These are phyloP conservation scores for Lateolabrax maculatus DNA, from an alignment of 2,797 vertebrate species.

Conservation along the genomic window DNA sequence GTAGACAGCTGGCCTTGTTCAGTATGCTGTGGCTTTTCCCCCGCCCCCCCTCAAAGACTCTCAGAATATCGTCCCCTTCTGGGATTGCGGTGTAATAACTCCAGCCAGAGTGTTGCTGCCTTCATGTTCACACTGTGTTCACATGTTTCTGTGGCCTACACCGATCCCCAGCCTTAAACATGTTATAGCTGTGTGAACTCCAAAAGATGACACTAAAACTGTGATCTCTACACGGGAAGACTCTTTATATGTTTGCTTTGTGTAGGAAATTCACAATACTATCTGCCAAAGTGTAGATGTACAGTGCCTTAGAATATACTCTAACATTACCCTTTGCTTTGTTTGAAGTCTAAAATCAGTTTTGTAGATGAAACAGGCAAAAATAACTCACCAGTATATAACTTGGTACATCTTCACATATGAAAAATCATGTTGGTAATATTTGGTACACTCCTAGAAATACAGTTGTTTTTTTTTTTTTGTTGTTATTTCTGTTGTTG, in stretches of 20 bases:
- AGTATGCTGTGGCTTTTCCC: conserved; percentile 39
- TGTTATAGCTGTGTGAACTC: conserved; percentile 86
- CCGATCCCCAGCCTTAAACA: conserved; percentile 92
- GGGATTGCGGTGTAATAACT: conserved; percentile 41
- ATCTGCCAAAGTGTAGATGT: conserved; percentile 98
- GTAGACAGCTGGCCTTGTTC: conserved; percentile 55
- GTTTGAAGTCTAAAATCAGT: conserved; percentile 52
- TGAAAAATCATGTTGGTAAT: conserved; percentile 54
- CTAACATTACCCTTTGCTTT: conserved; percentile 61
- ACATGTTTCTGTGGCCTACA: conserved; percentile 77
- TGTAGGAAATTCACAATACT: conserved; percentile 90
- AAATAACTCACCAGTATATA: conserved; percentile 56
- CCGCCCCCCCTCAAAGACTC: conserved; percentile 40
- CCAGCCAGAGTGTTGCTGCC: conserved; percentile 72
- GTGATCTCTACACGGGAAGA: conserved; percentile 92
- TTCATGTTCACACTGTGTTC: conserved; percentile 68
- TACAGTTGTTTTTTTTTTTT: not conserved
- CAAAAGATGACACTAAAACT: conserved; percentile 95
- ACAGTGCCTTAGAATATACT: conserved; percentile 96
- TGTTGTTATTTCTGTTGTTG: too few relatives aligned
- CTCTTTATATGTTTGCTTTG: conserved; percentile 87
- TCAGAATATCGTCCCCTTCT: conserved; percentile 34
- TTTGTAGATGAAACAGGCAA: conserved; percentile 49
- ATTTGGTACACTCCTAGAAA: conserved; percentile 71
- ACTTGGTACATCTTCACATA: conserved; percentile 63